Base-by-base conservation (phyloP, 2,113 vertebrate genomes). In the Acrocephalus arundinaceus region DNA sequence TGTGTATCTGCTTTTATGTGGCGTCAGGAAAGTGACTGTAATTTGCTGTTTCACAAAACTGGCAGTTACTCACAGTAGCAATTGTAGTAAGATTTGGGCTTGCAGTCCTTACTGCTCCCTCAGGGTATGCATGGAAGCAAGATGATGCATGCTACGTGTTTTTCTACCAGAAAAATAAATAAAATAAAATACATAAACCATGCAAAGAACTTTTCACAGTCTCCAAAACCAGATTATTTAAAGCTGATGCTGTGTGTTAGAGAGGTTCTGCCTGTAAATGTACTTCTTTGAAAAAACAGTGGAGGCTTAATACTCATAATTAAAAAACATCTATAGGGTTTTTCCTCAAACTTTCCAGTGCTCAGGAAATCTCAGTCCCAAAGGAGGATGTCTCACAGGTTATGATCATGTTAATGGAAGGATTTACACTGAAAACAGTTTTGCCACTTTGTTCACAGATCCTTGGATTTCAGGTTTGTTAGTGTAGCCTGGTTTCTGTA, bases 21-120 rank as follows among this genome's bases (percentile, higher is more conserved):
- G 93, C 9, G 8, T 92, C 77, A 87, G 76, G 90, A 91, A 82
- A 94, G 95, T 85, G 94, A 74, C 89, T 96, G 2, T 89, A 94
- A 96, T 96, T 94, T 96, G 86, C 84, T 77, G 41, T 93, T 96
- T 82, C 77, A 74, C 86, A 74, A 73, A 95, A 62, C 77, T 87
- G 86, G 92, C 90, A 87, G 66, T 73, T 94, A 62, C 41, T 94
- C 11, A 9, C 91, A 55, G 84, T 54, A 85, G 91, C 89, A 83
- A 75, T 31, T 87, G 86, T 33, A 91, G 65, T 57, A 81, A 79
- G 41, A 49, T 54, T 93, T 66, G 85, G 89, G 58, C 41, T 83
- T 19, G 4, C 35, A 54, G 65, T 71, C 52, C 86, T 78, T 85
- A 63, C 73, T 92, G 86, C 54, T 94, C 94, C 95, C 94, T 86